Evolutionary conservation across 2,113 vertebrate species (phyloP), one percentile per base, ranked within the genome.

Genomic region (Manacus vitellinus): DNA sequence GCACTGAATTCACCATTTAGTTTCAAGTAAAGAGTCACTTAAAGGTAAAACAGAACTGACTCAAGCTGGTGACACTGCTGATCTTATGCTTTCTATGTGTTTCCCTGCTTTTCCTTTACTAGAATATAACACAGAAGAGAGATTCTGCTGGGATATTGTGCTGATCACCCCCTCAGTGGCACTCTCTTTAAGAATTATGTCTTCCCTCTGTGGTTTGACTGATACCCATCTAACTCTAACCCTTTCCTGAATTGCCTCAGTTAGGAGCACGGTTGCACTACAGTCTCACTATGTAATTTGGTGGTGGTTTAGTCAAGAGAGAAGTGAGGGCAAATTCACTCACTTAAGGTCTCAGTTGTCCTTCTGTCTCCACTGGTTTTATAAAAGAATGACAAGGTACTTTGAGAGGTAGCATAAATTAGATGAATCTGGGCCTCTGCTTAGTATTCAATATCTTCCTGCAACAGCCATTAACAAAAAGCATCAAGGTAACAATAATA

Each of bases 301-400:
- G 43, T 74, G 55, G 65, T 94, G 85, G 72, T 80, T 94, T 91
- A 80, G 31, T 85, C 68, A 77, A 83, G 94, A 94, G 79, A 94
- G 92, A 94, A 96, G 43, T 86, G 39, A 92, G 59, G 91, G 74
- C 51, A 91, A 88, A 86, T 86, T 93, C 63, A 70, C 51, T 67
- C 59, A 18, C 35, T 77, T 25, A 55, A 72, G 74, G 47, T 71
- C 39, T 81, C 49, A 20, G 31, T 43, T 88, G 63, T 73, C 63
- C 67, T 91, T 81, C 35, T 90, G 25, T 95, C 46, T 75, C 59
- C 12, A 2, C 37, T 70, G n/a, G 9, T 23, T 86, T 73, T 88
- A 33, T 33, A 62, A 44, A 52, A 62, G 37, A 66, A 27, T 56
- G 33, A 44, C 30, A 72, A 88, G 31, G 25, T 62, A 46, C 70